Evolutionary conservation across 2,797 vertebrate species (phyloP), one percentile per base, ranked within the genome.

Genomic region (Acomys russatus): DNA sequence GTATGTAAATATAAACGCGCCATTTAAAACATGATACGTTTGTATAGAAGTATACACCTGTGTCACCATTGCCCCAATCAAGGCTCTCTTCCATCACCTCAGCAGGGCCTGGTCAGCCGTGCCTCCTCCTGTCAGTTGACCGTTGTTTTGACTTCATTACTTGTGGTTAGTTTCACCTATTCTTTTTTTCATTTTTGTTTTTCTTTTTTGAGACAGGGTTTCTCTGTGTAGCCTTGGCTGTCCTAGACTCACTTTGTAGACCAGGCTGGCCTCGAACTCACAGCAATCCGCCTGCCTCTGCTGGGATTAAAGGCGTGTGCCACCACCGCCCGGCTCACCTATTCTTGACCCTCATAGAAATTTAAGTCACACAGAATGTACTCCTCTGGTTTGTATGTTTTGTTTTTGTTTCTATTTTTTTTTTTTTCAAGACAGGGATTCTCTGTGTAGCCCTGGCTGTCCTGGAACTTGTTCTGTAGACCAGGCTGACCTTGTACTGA

Each of bases 91-190:
- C n/a, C 17, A 35, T 94, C n/a, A 68, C 88, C 73, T 15, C 51
- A 35, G 59, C 68, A 93, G 87, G 49, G 88, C 66, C 30, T n/a
- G 71, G 59, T 79, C 25, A 70, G 9, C 84, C 89, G 70, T 56
- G 49, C 28, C 54, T 18, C 54, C 56, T 5, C 1, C 2, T 66
- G 51, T 51, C 49, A 71, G 38, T 10, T 93, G 56, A 74, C 51
- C 20, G 73, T 84, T 82, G 2, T 79, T 97, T 63, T 94, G 86
- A 88, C 59, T 91, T 92, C 8, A 0, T 59, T 93, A 76, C 63
- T 94, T 88, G 54, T 56, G 49, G 10, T 73, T 96, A 25, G 11
- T 71, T 96, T 96, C 90, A 71, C 76, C 73, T 93, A 20, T 86
- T 91, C 61, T 88, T 94, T 23, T 88, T n/a, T n/a, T 44, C 4